Conservation (phyloP, 2,113 vertebrate species). For the Scopus umbretta region DNA sequence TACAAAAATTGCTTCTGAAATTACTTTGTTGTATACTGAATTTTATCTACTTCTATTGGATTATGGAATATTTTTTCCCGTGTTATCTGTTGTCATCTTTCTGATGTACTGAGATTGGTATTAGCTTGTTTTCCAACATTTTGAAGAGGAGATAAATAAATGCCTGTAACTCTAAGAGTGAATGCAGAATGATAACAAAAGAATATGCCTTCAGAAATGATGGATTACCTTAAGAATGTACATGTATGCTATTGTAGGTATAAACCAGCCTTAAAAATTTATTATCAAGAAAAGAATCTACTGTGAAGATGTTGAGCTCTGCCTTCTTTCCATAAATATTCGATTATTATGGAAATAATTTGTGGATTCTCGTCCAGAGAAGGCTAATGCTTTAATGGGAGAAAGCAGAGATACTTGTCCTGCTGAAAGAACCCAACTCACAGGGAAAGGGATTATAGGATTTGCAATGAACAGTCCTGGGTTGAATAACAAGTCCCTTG, state of each 20-base stretch:
- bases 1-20: constrained; percentile 69
- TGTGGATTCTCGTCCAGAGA: neutral
- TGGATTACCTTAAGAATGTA: constrained; percentile 22
- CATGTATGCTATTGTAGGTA: neutral
- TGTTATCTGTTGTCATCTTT: constrained; percentile 36
- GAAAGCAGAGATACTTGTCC: neutral
- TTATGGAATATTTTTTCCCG: constrained; percentile 61
- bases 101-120: constrained; percentile 58
- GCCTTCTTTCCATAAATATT: neutral
- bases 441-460: neutral
- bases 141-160: constrained; percentile 37
- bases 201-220: constrained; percentile 43
- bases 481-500: neutral
- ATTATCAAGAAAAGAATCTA: neutral
- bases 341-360: constrained; percentile 12
- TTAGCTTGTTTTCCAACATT: constrained; percentile 35
- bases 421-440: neutral
- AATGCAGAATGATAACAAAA: constrained; percentile 41
- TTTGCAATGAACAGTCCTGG: neutral
- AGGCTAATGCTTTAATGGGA: neutral
- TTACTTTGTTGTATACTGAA: constrained; percentile 64
- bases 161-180: neutral
- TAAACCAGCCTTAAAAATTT: constrained; percentile 16
- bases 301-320: neutral
- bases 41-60: constrained; percentile 62